Conservation (phyloP, 2,113 vertebrate species). For the Hemichromis elongatus region DNA sequence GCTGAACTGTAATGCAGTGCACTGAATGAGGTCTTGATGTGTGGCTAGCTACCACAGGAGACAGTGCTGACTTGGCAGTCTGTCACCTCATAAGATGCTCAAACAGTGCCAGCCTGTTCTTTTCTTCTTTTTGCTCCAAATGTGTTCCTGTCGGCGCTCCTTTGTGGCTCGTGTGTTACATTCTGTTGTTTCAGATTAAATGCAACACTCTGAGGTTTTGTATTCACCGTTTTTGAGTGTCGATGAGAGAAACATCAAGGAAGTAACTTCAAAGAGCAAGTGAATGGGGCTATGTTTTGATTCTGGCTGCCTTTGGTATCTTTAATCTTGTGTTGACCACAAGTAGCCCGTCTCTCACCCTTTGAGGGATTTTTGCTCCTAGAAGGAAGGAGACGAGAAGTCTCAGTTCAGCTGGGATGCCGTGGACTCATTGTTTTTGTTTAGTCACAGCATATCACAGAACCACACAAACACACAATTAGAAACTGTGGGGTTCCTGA, state of each 20-base stretch:
- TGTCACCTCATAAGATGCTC: slow-evolving; percentile 43
- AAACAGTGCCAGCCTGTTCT: slow-evolving; percentile 17
- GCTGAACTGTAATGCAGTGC: slow-evolving; percentile 34
- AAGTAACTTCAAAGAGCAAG: neutral
- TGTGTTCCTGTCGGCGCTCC: neutral
- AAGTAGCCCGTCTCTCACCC: slow-evolving; percentile 8
- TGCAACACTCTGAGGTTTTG: neutral
- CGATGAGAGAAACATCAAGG: neutral
- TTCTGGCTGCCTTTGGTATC: neutral
- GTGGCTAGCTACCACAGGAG: slow-evolving; percentile 24
- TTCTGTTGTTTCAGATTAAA: neutral
- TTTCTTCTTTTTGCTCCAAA: slow-evolving; percentile 16
- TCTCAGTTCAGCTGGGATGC: slow-evolving; percentile 20
- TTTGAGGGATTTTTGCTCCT: neutral
- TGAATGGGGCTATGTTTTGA: neutral
- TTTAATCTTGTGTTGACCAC: slow-evolving; percentile 21
- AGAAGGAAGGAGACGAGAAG: slow-evolving; percentile 19
- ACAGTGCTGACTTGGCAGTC: slow-evolving; percentile 45
- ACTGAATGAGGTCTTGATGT: slow-evolving; percentile 28
- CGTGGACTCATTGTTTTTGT: slow-evolving; percentile 50
- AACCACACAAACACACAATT: slow-evolving; percentile 55
- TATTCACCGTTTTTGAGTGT: neutral
- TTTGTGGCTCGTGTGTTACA: neutral
- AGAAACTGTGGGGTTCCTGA: slow-evolving; percentile 33
- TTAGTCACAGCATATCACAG: slow-evolving; percentile 51